Percentiles rank a stretch among this genome's conserved stretches.
phyloP scores from a whole-genome alignment of 2,797 vertebrate species.

The Micropoecilia bifurca region DNA sequence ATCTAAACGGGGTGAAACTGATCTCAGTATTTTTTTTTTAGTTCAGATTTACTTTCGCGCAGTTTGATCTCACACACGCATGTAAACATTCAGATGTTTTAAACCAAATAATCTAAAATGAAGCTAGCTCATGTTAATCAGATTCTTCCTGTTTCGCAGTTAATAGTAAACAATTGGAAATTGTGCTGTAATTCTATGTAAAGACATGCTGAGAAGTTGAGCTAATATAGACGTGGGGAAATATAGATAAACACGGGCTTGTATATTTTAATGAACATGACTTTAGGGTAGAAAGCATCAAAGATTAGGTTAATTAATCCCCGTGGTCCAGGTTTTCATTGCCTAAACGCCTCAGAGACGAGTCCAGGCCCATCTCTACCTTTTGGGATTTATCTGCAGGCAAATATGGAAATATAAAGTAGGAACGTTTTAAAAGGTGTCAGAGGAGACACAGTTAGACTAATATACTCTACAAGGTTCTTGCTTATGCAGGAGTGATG shows the following conservation, averaged over 20 bases:
- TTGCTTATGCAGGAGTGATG: conserved; percentile 34
- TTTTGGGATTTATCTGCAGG: conserved; percentile 43
- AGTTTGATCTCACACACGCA: conserved; percentile 23
- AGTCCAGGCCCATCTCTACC: conserved; percentile 30
- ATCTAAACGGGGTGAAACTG: conserved; percentile 25
- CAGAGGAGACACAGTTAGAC: conserved; percentile 44
- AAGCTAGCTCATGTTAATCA: neutral
- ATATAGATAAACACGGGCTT: conserved; percentile 30
- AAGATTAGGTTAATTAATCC: conserved; percentile 67
- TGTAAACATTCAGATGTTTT: neutral
- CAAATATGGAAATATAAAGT: conserved; percentile 58
- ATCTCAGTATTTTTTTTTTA: conserved; percentile 36
- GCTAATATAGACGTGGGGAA: conserved; percentile 24
- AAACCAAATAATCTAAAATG: neutral
- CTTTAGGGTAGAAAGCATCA: conserved; percentile 53
- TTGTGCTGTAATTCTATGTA: neutral
- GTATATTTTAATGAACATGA: conserved; percentile 64
- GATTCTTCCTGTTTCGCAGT: neutral
- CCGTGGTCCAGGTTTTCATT: conserved; percentile 55
- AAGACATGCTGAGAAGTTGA: neutral
- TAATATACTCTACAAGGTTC: conserved; percentile 53
- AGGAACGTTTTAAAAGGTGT: conserved; percentile 31
- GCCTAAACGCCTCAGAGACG: conserved; percentile 42
- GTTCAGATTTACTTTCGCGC: conserved; percentile 32
- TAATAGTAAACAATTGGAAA: neutral